Base-by-base conservation (phyloP, 2,797 vertebrate genomes). In the Prunella strophiata region DNA sequence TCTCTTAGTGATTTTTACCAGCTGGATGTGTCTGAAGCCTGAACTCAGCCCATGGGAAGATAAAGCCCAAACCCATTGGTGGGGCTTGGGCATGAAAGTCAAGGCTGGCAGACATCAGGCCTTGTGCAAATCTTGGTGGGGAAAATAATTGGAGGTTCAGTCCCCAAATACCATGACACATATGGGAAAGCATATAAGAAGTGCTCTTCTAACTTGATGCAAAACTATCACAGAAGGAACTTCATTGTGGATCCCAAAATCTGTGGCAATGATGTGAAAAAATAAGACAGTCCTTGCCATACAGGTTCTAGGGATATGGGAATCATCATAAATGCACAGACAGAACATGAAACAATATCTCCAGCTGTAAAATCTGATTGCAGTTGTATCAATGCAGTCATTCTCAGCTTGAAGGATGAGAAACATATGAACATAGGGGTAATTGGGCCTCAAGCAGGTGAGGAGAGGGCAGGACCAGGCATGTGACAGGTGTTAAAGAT, bases 371-470 rank as follows among this genome's bases (percentile, higher is more conserved):
- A 11, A 34, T 34, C 12, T 68, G 14, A 30, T 25, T 62, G 26
- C 18, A 66, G 40, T 26, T 15, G 2, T 47, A 74, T 32, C 13
- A 62, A 2, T 47, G 13, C 21, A 78, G 29, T 5, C 11, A n/a
- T 58, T 43, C 50, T 54, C 42, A 72, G n/a, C 11, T 38, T 75
- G 27, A 78, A 68, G 26, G 20, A 61, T 40, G 62, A 70, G 23
- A 70, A 76, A 30, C 10, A 17, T 16, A 47, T 22, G 79, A 71
- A 74, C 0, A 1, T 1, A 40, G 66, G 66, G 3, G 11, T 40
- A 18, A 7, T 8, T 3, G 0, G 74, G 32, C 15, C n/a, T 30
- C 25, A 40, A 3, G 5, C 12, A 57, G 32, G 10, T 55, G 34
- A 63, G 34, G 11, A 51, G 23, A 91, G 32, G 34, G 50, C 8